A percentile compares a stretch with the other conserved stretches of the same genome.
phyloP scores from a whole-genome alignment of 2,888 invertebrate genomes.

The Eucriotettix oculatus region DNA sequence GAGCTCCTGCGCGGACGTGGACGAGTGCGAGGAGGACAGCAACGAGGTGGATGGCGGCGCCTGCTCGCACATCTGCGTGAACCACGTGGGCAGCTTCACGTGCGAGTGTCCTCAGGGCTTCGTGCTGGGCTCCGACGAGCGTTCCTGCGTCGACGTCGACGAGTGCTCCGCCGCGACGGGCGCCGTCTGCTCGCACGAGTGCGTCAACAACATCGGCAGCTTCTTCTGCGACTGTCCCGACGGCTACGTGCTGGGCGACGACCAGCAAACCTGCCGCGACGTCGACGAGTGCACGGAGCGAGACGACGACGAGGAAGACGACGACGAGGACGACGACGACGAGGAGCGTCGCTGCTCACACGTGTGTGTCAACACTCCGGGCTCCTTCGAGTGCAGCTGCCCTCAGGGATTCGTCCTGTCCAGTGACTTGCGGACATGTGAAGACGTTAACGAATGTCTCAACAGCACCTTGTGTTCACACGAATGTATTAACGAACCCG shows the following conservation, averaged over 20 bases:
- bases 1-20: conserved; percentile 25
- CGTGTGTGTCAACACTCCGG: conserved; percentile 9
- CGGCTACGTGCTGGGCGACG: conserved; percentile 6
- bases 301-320: conserved; percentile 3
- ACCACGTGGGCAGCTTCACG: conserved; percentile 25
- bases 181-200: conserved; percentile 30
- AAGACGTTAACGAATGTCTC: conserved; percentile 21
- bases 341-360: conserved; percentile 14
- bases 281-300: conserved; percentile 25
- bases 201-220: conserved; percentile 42
- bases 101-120: conserved; percentile 22
- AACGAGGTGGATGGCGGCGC: conserved; percentile 15
- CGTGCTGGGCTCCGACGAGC: conserved; percentile 18
- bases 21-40: conserved; percentile 3
- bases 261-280: conserved; percentile 15
- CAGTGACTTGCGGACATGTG: conserved; percentile 6
- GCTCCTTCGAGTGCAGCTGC: conserved; percentile 10
- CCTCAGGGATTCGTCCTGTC: conserved; percentile 7
- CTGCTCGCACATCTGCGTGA: conserved; percentile 32
- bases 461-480: conserved; percentile 18
- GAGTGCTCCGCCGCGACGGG: conserved; percentile 21
- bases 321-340: conserved; percentile 8
- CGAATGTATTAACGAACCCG: conserved; percentile 23
- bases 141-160: conserved; percentile 20
- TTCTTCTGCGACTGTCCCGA: conserved; percentile 30